Percentiles rank a stretch among this genome's conserved stretches.
Conservation (phyloP, 2,888 invertebrate species). For the Silvanus unidentatus region DNA sequence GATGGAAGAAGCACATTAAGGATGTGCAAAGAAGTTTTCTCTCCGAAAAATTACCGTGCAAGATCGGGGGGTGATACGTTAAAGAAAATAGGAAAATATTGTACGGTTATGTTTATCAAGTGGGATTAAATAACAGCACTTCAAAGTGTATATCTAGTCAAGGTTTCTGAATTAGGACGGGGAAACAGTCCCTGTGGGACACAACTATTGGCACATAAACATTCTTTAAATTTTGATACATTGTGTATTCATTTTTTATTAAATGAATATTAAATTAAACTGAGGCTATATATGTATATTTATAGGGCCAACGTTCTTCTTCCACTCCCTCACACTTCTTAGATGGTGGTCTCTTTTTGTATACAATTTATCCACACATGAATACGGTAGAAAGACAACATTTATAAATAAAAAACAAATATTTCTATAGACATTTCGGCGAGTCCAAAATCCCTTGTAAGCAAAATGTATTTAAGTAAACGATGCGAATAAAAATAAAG, state of each 20-base stretch:
- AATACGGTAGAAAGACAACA: no score
- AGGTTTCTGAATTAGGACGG: slow-evolving; percentile 1
- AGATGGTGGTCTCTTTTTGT: no score
- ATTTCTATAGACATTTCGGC: no score
- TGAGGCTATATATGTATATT: no score
- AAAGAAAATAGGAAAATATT: not conserved
- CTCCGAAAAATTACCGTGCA: not conserved
- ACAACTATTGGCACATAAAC: not conserved
- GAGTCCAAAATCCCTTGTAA: not conserved
- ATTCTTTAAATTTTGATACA: not conserved
- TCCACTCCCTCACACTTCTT: no score
- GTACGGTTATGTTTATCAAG: slow-evolving; percentile 3
- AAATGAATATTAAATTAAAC: slow-evolving; percentile 1
- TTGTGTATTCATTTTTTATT: not conserved
- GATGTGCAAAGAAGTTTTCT: not conserved
- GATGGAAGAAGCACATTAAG: no score
- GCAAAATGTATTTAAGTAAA: slow-evolving; percentile 5
- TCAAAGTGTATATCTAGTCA: not conserved
- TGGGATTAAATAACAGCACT: not conserved
- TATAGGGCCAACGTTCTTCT: no score
- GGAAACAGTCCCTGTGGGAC: not conserved
- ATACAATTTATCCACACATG: no score
- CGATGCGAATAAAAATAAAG: slow-evolving; percentile 14
- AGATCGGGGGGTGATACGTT: not conserved
- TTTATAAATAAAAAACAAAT: no score